Base-by-base conservation (phyloP, 1,140 invertebrate species). In the Ganaspis sp. region DNA sequence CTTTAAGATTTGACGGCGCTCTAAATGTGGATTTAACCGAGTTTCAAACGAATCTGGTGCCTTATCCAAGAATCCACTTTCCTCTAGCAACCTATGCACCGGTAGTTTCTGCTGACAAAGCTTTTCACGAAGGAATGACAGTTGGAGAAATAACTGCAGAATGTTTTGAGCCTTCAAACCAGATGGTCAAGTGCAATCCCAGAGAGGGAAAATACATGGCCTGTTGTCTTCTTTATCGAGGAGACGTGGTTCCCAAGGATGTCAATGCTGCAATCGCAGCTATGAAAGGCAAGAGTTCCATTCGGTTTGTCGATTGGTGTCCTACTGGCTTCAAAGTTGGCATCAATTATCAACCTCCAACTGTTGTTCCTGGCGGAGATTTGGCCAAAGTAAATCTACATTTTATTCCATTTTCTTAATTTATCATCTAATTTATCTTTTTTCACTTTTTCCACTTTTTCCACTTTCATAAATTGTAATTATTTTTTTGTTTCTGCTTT, bases 21-120 rank as follows among this genome's bases (percentile, higher is more conserved):
- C 37, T 80, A 4, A 80, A 80, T 53, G 95, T 95, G 54, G 96
- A 97, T 89, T 91, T 97, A 74, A 96, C 94, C 0, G 96, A 97
- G 90, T 97, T 97, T 91, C 95, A 95, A 90, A 93, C 93, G 0
- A 93, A 93, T 87, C 88, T 95, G 54, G 94, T 95, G 9, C 94
- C 94, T 0, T 95, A 94, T 86, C 94, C 94, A 11, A 87, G 94
- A 64, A 95, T 95, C 74, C 94, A 95, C 84, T 95, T 94, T 88
- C 95, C 95, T 1, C 87, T 96, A 54, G 94, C 93, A 11, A 93
- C 78, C 0, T 80, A 80, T 54, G 82, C 82, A 1, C 83, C 83
- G 0, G 74, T 84, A 8, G 17, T 83, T 0, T 77, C 81, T 1
- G 70, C 74, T 0, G 94, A 17, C 38, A 92, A 92, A 75, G 91